Evolutionary conservation across 2,797 vertebrate species (phyloP).

Genomic region (Borostomias antarcticus): DNA sequence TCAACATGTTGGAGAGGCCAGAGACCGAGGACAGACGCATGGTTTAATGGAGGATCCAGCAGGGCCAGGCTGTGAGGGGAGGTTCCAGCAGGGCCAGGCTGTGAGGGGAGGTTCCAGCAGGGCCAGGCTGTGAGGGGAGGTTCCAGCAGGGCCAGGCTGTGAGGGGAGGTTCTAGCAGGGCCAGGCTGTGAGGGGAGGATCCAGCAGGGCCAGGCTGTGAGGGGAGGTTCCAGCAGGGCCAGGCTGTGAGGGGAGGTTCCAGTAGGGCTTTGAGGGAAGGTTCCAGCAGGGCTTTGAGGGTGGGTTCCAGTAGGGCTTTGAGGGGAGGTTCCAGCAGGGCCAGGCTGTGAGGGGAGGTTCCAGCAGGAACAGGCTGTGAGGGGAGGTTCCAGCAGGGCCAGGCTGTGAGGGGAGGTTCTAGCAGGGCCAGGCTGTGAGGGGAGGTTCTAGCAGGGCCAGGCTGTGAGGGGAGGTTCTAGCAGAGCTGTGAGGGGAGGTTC

Average conservation of each 20-base stretch:
- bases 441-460: constrained; percentile 11
- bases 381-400: neutral
- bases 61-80: too few species aligned
- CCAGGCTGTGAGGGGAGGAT: constrained; percentile 11
- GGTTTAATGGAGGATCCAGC: constrained; percentile 52
- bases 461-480: constrained; percentile 1
- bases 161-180: constrained; percentile 22
- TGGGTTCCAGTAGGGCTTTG: too few species aligned
- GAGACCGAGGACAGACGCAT: constrained; percentile 38
- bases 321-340: neutral
- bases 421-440: constrained; percentile 18
- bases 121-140: constrained; percentile 20
- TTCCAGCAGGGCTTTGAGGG: constrained; percentile 25
- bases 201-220: too few species aligned
- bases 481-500: neutral
- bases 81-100: too few species aligned
- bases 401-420: too few species aligned
- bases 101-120: constrained; percentile 11
- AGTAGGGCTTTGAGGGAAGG: neutral
- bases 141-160: too few species aligned
- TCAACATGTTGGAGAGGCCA: constrained; percentile 24
- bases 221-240: constrained; percentile 24
- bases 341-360: too few species aligned
- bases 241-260: constrained; percentile 4
- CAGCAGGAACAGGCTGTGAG: constrained; percentile 19